Percentiles rank a stretch among this genome's conserved stretches.
Evolutionary conservation across 2,888 invertebrate genomes (phyloP).

Genomic region (Cremastinae sp.): DNA sequence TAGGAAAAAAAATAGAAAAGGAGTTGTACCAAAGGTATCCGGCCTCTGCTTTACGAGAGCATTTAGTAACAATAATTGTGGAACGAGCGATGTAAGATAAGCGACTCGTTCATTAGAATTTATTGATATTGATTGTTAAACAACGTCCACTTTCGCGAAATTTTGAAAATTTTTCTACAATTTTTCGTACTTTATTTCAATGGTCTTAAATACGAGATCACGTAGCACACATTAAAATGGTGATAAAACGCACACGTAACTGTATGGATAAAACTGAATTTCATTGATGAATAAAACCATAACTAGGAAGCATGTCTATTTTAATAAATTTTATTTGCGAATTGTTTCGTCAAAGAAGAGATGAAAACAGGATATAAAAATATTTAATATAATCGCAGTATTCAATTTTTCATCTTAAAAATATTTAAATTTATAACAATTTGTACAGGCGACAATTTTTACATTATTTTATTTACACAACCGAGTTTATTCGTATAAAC

Average conservation of each 20-base stretch:
- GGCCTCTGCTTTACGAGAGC: conserved; percentile 54
- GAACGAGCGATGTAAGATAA: conserved; percentile 23
- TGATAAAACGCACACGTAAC: too few species aligned
- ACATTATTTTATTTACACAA: conserved; percentile 11
- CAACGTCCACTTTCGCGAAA: background rate
- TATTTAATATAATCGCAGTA: background rate
- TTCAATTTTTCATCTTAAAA: background rate
- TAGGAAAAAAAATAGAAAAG: conserved; percentile 1
- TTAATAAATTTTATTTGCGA: too few species aligned
- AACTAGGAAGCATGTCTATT: too few species aligned
- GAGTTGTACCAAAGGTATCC: conserved; percentile 42
- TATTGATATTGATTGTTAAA: conserved; percentile 34
- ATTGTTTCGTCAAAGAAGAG: conserved; percentile 5
- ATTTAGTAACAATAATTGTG: conserved; percentile 49
- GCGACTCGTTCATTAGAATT: conserved; percentile 29
- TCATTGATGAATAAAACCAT: too few species aligned
- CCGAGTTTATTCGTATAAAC: background rate
- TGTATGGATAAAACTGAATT: too few species aligned
- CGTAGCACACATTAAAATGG: too few species aligned
- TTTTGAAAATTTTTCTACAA: background rate
- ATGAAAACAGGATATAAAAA: background rate
- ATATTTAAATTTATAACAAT: background rate
- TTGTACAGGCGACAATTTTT: background rate
- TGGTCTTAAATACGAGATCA: too few species aligned
- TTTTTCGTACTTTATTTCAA: background rate